Evolutionary conservation across 2,797 vertebrate genomes (phyloP).

Genomic region (Oryzias dopingdopingensis): DNA sequence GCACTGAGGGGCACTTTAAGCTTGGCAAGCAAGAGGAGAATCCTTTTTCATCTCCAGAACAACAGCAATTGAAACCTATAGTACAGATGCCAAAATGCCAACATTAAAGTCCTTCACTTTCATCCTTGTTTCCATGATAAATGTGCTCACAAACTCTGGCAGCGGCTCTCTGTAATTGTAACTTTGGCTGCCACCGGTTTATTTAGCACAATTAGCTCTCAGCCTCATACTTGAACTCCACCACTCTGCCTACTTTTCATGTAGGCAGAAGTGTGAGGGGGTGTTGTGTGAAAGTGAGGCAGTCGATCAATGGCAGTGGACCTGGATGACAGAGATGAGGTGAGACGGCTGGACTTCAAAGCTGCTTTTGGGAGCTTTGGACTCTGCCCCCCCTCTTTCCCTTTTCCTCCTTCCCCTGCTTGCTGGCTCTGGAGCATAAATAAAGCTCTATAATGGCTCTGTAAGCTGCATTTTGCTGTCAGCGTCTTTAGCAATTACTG

Average conservation of each 20-base stretch:
- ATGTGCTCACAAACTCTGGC: constrained; percentile 53
- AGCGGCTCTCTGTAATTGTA: constrained; percentile 53
- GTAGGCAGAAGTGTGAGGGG: constrained; percentile 16
- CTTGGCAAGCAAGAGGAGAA: constrained; percentile 54
- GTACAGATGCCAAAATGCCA: constrained; percentile 63
- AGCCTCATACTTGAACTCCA: constrained; percentile 66
- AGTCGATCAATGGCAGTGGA: constrained; percentile 69
- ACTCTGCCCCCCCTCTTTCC: constrained; percentile 66
- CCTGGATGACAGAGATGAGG: constrained; percentile 75
- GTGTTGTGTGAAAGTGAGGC: constrained; percentile 38
- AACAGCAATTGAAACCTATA: constrained; percentile 54
- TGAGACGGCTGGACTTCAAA: constrained; percentile 79
- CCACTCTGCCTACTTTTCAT: constrained; percentile 42
- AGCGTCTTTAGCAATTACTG: constrained; percentile 80
- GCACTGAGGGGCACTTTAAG: constrained; percentile 58
- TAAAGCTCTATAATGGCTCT: constrained; percentile 79
- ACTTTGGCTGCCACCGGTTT: constrained; percentile 62
- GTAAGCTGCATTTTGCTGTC: constrained; percentile 79
- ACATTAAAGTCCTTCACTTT: constrained; percentile 59
- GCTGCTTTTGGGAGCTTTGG: constrained; percentile 64
- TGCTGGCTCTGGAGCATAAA: constrained; percentile 75
- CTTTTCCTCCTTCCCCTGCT: constrained; percentile 55
- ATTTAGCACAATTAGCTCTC: constrained; percentile 60
- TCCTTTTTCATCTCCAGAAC: constrained; percentile 66
- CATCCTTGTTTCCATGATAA: constrained; percentile 54